Evolutionary conservation across 2,888 invertebrate species (phyloP).

Genomic region (Drosophila koepferae): DNA sequence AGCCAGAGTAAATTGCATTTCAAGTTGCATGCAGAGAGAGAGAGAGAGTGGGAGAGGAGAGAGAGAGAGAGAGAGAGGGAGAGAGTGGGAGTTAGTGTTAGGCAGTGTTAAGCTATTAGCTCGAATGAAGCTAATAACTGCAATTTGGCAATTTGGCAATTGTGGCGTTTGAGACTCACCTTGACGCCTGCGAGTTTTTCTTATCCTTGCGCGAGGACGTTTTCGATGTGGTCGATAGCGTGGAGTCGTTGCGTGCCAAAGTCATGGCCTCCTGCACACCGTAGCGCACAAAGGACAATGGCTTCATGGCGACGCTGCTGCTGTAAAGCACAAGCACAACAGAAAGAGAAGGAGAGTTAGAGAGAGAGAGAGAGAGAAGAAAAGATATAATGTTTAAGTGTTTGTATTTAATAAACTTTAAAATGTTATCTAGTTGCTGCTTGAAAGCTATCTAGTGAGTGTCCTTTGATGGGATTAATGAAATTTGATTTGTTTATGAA

Average conservation of each 20-base stretch:
- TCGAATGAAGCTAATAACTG: conserved; percentile 55
- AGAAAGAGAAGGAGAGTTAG: too few relatives aligned
- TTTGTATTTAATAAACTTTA: too few relatives aligned
- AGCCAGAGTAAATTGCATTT: conserved; percentile 48
- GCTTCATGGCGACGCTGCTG: conserved; percentile 89
- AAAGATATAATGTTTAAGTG: too few relatives aligned
- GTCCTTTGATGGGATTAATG: too few relatives aligned
- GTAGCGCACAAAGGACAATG: conserved; percentile 84
- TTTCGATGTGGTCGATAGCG: conserved; percentile 87
- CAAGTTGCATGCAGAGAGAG: conserved; percentile 26
- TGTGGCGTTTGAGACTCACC: conserved; percentile 70
- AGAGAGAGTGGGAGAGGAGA: conserved; percentile 3
- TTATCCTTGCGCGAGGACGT: conserved; percentile 85
- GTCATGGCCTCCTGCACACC: conserved; percentile 85
- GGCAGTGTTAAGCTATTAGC: conserved; percentile 22
- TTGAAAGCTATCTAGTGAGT: too few relatives aligned
- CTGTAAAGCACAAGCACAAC: conserved; percentile 54
- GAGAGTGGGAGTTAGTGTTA: background rate
- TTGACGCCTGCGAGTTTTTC: conserved; percentile 85
- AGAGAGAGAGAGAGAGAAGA: too few relatives aligned
- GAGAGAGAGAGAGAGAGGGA: background rate
- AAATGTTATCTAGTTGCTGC: too few relatives aligned
- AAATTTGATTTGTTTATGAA: too few relatives aligned
- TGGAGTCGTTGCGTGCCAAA: conserved; percentile 86
- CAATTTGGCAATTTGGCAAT: conserved; percentile 49